Evolutionary conservation across 2,113 vertebrate species (phyloP).

Genomic region (Xerus inauris): DNA sequence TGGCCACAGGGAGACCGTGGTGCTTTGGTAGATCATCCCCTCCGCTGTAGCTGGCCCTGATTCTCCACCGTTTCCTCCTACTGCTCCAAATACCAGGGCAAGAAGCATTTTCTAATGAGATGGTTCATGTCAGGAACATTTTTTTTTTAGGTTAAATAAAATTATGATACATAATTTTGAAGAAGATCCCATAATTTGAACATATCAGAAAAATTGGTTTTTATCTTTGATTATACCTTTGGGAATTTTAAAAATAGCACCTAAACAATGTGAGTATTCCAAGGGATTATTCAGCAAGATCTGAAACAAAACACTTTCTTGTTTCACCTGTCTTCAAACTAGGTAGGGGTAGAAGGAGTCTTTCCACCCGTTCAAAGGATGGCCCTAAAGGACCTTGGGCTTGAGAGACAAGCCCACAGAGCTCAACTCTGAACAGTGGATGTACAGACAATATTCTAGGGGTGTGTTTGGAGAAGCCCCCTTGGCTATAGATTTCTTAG

Average conservation of each 20-base stretch:
- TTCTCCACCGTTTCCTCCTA: background rate
- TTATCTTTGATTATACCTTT: slow-evolving; percentile 1
- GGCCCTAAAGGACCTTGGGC: no score
- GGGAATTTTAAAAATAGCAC: background rate
- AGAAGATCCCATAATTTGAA: background rate
- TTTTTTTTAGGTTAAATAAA: background rate
- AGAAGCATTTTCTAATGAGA: background rate
- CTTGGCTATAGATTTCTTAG: background rate
- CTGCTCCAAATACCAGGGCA: background rate
- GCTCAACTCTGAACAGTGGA: background rate
- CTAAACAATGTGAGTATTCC: background rate
- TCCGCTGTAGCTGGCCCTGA: background rate
- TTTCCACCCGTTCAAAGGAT: background rate
- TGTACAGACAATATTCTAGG: background rate
- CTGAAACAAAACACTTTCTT: background rate
- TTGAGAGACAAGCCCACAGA: background rate
- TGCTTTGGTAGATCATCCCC: background rate
- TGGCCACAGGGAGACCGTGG: background rate
- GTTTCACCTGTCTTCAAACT: background rate
- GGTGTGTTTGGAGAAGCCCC: background rate
- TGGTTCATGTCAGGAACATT: background rate
- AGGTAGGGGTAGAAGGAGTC: background rate
- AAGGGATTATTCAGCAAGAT: background rate
- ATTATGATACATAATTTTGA: background rate
- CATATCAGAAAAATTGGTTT: background rate